These are phyloP conservation scores for Willowsia nigromaculata DNA, from an alignment of 2,888 invertebrate genomes.

Conservation along the genomic window DNA sequence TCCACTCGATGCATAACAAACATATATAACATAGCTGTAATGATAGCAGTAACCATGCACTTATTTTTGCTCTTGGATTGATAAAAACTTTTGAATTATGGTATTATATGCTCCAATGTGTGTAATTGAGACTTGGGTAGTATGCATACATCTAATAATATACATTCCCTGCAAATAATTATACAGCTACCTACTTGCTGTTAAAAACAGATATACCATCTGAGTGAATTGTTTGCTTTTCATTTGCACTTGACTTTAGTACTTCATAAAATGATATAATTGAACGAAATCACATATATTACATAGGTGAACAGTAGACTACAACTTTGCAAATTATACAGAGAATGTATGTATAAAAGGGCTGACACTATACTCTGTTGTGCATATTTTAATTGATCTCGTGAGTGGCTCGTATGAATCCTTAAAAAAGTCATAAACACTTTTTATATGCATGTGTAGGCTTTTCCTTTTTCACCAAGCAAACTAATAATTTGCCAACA, in stretches of 20 bases:
- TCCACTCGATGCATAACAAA: neutral
- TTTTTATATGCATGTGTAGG: constrained; percentile 9
- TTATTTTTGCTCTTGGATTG: neutral
- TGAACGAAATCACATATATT: neutral
- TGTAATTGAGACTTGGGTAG: neutral
- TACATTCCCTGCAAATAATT: neutral
- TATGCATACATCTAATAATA: neutral
- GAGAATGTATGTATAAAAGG: neutral
- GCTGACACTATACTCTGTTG: neutral
- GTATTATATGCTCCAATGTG: neutral
- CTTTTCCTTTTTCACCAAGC: constrained; percentile 4
- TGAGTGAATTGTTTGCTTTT: constrained; percentile 29
- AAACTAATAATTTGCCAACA: neutral
- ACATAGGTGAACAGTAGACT: too few species aligned
- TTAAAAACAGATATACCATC: neutral
- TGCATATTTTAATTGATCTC: constrained; percentile 43
- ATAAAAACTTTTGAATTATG: constrained; percentile 48
- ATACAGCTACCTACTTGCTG: constrained; percentile 2
- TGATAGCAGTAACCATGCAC: neutral
- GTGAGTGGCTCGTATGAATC: constrained; percentile 46
- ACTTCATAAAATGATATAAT: constrained; percentile 32
- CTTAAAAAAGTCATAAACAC: constrained; percentile 53
- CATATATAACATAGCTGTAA: neutral
- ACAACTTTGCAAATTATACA: too few species aligned
- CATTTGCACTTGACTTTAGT: constrained; percentile 40